Base-by-base conservation (phyloP, 2,888 invertebrate genomes). In the Erebia palarica region DNA sequence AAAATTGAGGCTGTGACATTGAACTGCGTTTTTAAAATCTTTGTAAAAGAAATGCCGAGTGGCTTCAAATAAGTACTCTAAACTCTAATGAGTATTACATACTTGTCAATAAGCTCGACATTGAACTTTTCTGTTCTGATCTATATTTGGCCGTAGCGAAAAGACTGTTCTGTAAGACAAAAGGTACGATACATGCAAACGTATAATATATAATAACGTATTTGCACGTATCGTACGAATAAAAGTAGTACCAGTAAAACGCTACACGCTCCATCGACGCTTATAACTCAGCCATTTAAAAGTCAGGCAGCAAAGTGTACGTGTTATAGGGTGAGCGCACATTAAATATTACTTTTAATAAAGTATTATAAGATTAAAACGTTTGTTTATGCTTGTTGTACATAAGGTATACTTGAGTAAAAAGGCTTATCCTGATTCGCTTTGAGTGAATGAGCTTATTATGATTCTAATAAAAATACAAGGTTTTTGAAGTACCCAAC, bases 301-400 rank as follows among this genome's bases (percentile, higher is more conserved):
- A n/a, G n/a, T n/a, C n/a, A n/a, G n/a, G n/a, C n/a, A 13, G 59
- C 49, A 65, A 63, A 69, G 53, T 68, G 58, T 51, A 68, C 51
- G 63, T 51, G 63, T 63, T 21, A 63, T 11, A 49, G 47, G 47
- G 21, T 63, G 51, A 57, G 61, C 63, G 47, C 57, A 36, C 69
- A 67, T 67, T 69, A 67, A 63, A 67, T 67, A 67, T 69, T 66
- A 66, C 60, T 58, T 70, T 69, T 66, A 63, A 69, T 55, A 63
- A 21, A 58, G 65, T 68, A 69, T 72, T 66, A 72, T 66, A 61
- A 66, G 69, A 72, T 69, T 69, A 71, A 65, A 68, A 18, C 55
- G 58, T 66, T 66, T 69, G 61, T 69, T 66, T 58, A 55, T 58
- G 63, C 21, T 18, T 63, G 61, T 69, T 44, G 44, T 21, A 58